Base-by-base conservation (phyloP, 2,797 vertebrate genomes). In the Hyperoplus lanceolatus region DNA sequence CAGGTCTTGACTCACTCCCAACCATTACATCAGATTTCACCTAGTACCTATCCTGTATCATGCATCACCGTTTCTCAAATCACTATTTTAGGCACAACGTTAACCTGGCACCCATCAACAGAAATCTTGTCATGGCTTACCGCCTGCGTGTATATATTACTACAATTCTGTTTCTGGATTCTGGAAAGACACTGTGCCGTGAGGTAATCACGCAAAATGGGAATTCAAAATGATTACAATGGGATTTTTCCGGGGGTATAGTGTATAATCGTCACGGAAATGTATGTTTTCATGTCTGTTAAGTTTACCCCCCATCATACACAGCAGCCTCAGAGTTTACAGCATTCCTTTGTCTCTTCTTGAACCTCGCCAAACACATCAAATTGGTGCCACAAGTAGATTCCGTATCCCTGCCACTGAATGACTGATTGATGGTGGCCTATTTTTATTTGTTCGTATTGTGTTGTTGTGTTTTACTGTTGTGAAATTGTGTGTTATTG, bases 361-460 rank as follows among this genome's bases (percentile, higher is more conserved):
- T 64, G 72, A 85, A 79, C 67, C 79, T 77, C 79, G 82, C 87
- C 86, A 90, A 93, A 90, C 77, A 77, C 60, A 77, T 79, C 80
- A 92, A 91, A 94, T 89, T 84, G 82, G 88, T 73, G 85, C 86
- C 92, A 91, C 87, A 73, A 85, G 92, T 89, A 91, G 92, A 89
- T 93, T 79, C 82, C 53, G 75, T 84, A 91, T 87, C 82, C 87
- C 81, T 45, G 70, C 80, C 57, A 21, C 86, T 80, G 87, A 93
- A 92, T 92, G 91, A 94, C 90, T 95, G 95, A 95, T 94, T 95
- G 94, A 95, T 94, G 92, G 91, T 90, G 91, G 87, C 91, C 91
- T 94, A 94, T 95, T 94, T 95, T 93, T 92, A 94, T 1, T 21
- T 21, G 21, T 21, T 21, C 21, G 21, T 21, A 21, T 21, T 21